Evolutionary conservation across 2,888 invertebrate species (phyloP).

Genomic region (Polyommatus icarus): DNA sequence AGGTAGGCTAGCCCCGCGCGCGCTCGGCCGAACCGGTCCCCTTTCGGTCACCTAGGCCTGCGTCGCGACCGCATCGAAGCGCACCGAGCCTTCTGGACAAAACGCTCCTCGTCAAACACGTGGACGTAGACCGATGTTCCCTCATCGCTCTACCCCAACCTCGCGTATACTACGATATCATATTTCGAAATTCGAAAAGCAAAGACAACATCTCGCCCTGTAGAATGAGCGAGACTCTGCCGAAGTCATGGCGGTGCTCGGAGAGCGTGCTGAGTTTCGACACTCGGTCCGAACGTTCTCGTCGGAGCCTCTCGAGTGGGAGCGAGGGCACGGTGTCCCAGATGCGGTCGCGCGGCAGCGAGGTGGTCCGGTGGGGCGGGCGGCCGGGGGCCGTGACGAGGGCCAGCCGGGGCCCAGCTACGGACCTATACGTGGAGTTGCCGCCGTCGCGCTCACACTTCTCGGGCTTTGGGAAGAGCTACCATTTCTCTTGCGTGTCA

Average conservation of each 20-base stretch:
- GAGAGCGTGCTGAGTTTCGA: conserved; percentile 67
- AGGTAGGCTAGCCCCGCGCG: conserved; percentile 83
- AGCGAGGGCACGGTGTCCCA: conserved; percentile 45
- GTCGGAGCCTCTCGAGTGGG: conserved; percentile 55
- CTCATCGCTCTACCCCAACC: conserved; percentile 72
- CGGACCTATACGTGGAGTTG: conserved; percentile 71
- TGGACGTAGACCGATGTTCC: conserved; percentile 71
- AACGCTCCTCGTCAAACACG: conserved; percentile 68
- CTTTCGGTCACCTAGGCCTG: conserved; percentile 53
- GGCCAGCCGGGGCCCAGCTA: conserved; percentile 76
- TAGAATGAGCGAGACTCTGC: conserved; percentile 64
- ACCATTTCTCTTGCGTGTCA: conserved; percentile 79
- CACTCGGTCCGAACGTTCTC: conserved; percentile 55
- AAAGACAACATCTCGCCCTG: conserved; percentile 59
- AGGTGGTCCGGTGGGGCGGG: conserved; percentile 70
- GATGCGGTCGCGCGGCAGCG: conserved; percentile 54
- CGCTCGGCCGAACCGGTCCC: conserved; percentile 70
- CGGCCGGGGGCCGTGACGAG: conserved; percentile 77
- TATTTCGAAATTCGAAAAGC: conserved; percentile 54
- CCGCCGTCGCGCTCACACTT: conserved; percentile 75
- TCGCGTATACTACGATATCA: conserved; percentile 67
- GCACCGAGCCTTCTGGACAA: conserved; percentile 69
- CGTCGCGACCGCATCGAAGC: conserved; percentile 59
- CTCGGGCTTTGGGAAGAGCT: conserved; percentile 76
- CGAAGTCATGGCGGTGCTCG: conserved; percentile 72